Evolutionary conservation across 2,888 invertebrate genomes (phyloP).

Genomic region (Drosophila suboccidentalis): DNA sequence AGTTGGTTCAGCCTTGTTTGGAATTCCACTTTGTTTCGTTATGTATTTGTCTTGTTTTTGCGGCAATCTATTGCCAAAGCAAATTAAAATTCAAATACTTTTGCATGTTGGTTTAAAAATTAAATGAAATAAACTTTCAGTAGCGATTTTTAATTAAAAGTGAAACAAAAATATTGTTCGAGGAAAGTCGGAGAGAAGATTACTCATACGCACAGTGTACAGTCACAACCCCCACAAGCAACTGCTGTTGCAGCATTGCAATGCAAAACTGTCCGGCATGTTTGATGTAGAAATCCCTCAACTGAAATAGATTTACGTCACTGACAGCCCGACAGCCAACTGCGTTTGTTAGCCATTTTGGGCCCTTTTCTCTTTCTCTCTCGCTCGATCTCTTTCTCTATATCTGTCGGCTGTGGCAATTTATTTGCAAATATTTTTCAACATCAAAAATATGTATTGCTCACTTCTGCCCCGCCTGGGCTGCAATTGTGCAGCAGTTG

Average conservation of each 20-base stretch:
- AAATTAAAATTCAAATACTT: conserved; percentile 75
- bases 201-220: conserved; percentile 67
- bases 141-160: conserved; percentile 72
- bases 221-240: conserved; percentile 48
- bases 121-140: conserved; percentile 70
- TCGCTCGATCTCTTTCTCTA: conserved; percentile 12
- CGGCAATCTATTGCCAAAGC: conserved; percentile 53
- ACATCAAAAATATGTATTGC: conserved; percentile 67
- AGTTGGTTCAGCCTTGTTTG: conserved; percentile 15
- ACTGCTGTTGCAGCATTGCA: conserved; percentile 49
- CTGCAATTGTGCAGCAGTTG: conserved; percentile 61
- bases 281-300: conserved; percentile 81
- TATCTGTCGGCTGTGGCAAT: conserved; percentile 54
- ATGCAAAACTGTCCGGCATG: conserved; percentile 78
- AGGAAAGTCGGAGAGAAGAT: conserved; percentile 44
- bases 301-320: conserved; percentile 82
- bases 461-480: conserved; percentile 10
- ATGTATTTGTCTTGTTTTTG: conserved; percentile 13
- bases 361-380: conserved; percentile 1
- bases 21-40: conserved; percentile 1
- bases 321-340: conserved; percentile 70
- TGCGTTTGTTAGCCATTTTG: conserved; percentile 60
- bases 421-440: conserved; percentile 79
- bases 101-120: conserved; percentile 53
- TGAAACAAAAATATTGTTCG: conserved; percentile 21